Evolutionary conservation across 1,140 invertebrate species (phyloP).

Genomic region (Apis cerana): DNA sequence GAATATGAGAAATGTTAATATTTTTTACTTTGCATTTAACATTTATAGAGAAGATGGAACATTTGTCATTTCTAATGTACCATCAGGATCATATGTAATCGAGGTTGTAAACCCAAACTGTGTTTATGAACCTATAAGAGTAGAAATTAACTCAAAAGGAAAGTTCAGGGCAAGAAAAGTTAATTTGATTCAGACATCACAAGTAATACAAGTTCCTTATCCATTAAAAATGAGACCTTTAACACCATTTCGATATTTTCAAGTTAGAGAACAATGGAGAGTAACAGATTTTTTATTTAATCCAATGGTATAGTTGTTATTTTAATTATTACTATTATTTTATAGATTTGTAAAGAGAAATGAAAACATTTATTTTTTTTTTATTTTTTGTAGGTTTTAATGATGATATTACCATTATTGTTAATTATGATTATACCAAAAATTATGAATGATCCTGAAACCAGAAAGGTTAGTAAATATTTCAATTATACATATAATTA

Average conservation of each 20-base stretch:
- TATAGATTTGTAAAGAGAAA: background rate
- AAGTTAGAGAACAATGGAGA: slow-evolving; percentile 96
- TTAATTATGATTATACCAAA: slow-evolving; percentile 97
- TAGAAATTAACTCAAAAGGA: slow-evolving; percentile 97
- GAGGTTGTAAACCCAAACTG: slow-evolving; percentile 96
- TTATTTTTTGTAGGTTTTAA: slow-evolving; percentile 85
- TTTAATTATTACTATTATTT: no score
- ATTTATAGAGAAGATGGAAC: slow-evolving; percentile 92
- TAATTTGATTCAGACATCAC: slow-evolving; percentile 95
- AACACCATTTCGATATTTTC: slow-evolving; percentile 94
- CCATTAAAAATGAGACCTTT: slow-evolving; percentile 93
- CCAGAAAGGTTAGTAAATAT: slow-evolving; percentile 85
- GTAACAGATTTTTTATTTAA: slow-evolving; percentile 97
- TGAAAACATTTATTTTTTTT: background rate
- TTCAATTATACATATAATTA: background rate
- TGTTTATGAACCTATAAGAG: slow-evolving; percentile 94
- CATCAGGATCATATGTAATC: slow-evolving; percentile 96
- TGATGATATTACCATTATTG: slow-evolving; percentile 96
- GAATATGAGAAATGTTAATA: background rate
- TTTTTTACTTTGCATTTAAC: background rate
- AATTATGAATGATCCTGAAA: slow-evolving; percentile 98
- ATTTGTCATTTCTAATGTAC: slow-evolving; percentile 94
- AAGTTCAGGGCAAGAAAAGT: slow-evolving; percentile 97
- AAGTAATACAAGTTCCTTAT: slow-evolving; percentile 93
- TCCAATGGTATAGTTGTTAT: slow-evolving; percentile 89